phyloP scores from a whole-genome alignment of 64 coral and sea anemone species.

The Dendrophyllia cribrosa region DNA sequence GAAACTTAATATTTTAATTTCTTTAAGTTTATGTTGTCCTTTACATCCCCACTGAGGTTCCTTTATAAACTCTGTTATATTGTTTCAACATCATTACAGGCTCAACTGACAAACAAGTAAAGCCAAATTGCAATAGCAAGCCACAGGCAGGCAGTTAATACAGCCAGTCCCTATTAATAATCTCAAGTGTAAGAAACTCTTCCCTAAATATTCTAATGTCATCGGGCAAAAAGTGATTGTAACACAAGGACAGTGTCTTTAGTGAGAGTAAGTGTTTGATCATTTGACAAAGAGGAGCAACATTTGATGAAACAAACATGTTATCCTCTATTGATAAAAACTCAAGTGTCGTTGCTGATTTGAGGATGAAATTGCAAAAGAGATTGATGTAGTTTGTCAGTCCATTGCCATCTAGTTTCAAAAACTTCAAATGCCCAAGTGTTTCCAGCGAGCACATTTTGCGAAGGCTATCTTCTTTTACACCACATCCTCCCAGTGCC shows the following conservation, averaged over 20 bases:
- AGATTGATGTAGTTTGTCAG: constrained; percentile 7
- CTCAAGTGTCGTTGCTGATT: constrained; percentile 39
- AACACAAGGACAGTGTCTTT: constrained; percentile 53
- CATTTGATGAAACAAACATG: constrained; percentile 46
- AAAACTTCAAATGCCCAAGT: constrained; percentile 36
- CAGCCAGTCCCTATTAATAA: constrained; percentile 59
- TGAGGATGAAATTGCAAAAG: constrained; percentile 46
- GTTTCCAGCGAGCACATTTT: constrained; percentile 1
- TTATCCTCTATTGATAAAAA: constrained; percentile 63
- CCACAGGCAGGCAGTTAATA: not conserved
- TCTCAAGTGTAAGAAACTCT: constrained; percentile 2
- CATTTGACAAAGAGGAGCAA: constrained; percentile 49
- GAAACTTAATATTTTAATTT: no score
- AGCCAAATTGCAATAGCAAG: not conserved
- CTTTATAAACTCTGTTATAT: no score
- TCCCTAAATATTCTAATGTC: constrained; percentile 31
- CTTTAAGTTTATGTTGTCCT: no score
- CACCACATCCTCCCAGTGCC: constrained; percentile 51
- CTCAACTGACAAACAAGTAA: no score
- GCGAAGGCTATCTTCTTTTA: not conserved
- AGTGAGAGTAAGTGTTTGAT: constrained; percentile 23
- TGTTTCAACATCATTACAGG: no score
- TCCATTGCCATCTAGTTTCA: constrained; percentile 43
- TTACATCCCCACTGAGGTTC: no score
- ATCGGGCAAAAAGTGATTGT: constrained; percentile 53